Conservation (phyloP, 2,888 invertebrate genomes). For the Cephonodes hylas region DNA sequence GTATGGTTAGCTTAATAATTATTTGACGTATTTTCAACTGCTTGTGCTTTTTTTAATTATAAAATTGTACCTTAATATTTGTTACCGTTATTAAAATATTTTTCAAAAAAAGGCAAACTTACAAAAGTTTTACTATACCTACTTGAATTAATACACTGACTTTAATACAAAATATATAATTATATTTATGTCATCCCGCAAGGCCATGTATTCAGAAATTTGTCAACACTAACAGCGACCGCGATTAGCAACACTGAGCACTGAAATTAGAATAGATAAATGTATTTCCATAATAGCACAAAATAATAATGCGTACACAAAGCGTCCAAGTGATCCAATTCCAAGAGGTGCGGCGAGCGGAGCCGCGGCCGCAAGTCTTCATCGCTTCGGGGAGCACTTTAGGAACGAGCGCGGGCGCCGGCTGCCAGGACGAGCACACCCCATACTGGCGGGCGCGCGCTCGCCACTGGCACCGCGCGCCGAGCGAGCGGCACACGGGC, state of each 20-base stretch:
- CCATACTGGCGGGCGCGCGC: slow-evolving; percentile 67
- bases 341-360: slow-evolving; percentile 39
- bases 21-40: no score
- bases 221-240: background rate
- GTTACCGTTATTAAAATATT: no score
- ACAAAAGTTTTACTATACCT: no score
- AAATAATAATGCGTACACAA: slow-evolving; percentile 68
- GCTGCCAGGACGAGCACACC: slow-evolving; percentile 54
- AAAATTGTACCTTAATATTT: no score
- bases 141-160: no score
- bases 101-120: no score
- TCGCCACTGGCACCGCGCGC: no score
- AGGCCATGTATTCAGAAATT: background rate
- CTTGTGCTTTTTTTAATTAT: no score
- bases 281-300: slow-evolving; percentile 31
- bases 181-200: background rate
- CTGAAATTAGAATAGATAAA: background rate
- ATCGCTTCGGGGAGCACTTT: slow-evolving; percentile 38
- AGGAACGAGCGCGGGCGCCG: slow-evolving; percentile 37
- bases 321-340: slow-evolving; percentile 65
- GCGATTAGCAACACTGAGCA: background rate
- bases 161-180: background rate
- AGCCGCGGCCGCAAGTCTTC: slow-evolving; percentile 40
- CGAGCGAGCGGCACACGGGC: no score
- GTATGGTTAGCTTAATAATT: no score